Evolutionary conservation across 2,113 vertebrate species (phyloP), one percentile per base, ranked within the genome.

Genomic region (Pseudolaguvia tuberculata): DNA sequence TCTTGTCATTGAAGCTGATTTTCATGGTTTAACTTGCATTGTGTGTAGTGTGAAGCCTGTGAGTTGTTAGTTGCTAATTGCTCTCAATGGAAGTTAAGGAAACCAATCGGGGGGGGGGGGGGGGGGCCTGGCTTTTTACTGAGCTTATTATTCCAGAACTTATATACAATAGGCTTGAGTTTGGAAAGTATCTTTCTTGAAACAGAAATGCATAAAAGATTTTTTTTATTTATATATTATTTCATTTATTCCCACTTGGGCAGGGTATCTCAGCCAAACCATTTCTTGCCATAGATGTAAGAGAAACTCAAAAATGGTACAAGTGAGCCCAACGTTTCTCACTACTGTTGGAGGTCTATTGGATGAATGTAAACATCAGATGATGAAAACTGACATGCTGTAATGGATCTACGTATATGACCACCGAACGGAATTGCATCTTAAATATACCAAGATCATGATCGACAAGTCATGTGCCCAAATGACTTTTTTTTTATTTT

Each of bases 391-490:
- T 27, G 70, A 47, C 63, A 45, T 76, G 50, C 29, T 39, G 17
- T 35, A 18, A 27, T 66, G n/a, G 29, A 18, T 31, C 47, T 31
- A 58, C n/a, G n/a, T n/a, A 35, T 27, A 31, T 31, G 51, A 17
- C 14, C 35, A 9, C 72, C 56, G 72, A 62, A 66, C 72, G 39
- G 20, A 20, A 72, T 56, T 20, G 4, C 10, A 29, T 72, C 68
- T 70, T 77, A 81, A 81, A 79, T 71, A 75, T 51, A 65, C 35
- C 31, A n/a, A 29, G n/a, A n/a, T 61, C 42, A 51, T 45, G n/a
- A 23, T 58, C 20, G 66, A 56, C 42, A 15, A 80, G 20, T 25
- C 31, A 56, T 50, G n/a, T 78, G 73, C 39, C 65, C 17, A 5
- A 20, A 12, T 35, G 11, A 47, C 29, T 17, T 39, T 57, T n/a